Evolutionary conservation across 2,888 invertebrate species (phyloP).

Genomic region (Listrodromus nycthemerus): DNA sequence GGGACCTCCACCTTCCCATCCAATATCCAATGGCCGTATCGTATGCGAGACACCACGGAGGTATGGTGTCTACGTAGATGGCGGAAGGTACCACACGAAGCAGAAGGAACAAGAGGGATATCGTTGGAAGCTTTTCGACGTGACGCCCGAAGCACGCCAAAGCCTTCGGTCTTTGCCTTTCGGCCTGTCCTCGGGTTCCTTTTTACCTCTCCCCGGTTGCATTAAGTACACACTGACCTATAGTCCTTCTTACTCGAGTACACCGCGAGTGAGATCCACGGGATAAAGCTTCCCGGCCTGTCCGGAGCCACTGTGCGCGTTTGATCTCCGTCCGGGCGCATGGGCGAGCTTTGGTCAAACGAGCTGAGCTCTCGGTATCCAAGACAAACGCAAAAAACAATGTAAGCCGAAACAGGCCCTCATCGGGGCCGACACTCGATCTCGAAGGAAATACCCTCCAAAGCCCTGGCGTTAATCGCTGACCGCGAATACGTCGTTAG

Average conservation of each 20-base stretch:
- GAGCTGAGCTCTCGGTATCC: slow-evolving; percentile 1
- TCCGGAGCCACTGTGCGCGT: slow-evolving; percentile 17
- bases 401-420: slow-evolving; percentile 41
- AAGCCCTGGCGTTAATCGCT: slow-evolving; percentile 33
- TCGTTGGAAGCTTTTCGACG: slow-evolving; percentile 53
- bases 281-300: slow-evolving; percentile 30
- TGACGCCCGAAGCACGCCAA: slow-evolving; percentile 47
- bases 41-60: slow-evolving; percentile 38
- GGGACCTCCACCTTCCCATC: slow-evolving; percentile 41
- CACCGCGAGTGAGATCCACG: slow-evolving; percentile 33
- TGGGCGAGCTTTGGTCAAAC: not conserved
- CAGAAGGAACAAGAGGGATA: not conserved
- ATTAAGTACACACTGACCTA: slow-evolving; percentile 31
- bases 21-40: slow-evolving; percentile 55
- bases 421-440: slow-evolving; percentile 20
- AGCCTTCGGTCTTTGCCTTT: slow-evolving; percentile 29
- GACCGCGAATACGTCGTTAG: slow-evolving; percentile 29
- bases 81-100: not conserved
- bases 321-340: slow-evolving; percentile 20
- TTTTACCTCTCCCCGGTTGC: slow-evolving; percentile 14
- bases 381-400: slow-evolving; percentile 35
- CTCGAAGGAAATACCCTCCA: slow-evolving; percentile 10
- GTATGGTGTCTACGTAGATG: slow-evolving; percentile 5
- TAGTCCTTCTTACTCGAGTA: slow-evolving; percentile 48
- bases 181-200: slow-evolving; percentile 15